A percentile compares a stretch with the other conserved stretches of the same genome.
These are phyloP conservation scores for Melanotaenia trifasciata DNA, from an alignment of 2,797 vertebrate species.

Conservation along the genomic window DNA sequence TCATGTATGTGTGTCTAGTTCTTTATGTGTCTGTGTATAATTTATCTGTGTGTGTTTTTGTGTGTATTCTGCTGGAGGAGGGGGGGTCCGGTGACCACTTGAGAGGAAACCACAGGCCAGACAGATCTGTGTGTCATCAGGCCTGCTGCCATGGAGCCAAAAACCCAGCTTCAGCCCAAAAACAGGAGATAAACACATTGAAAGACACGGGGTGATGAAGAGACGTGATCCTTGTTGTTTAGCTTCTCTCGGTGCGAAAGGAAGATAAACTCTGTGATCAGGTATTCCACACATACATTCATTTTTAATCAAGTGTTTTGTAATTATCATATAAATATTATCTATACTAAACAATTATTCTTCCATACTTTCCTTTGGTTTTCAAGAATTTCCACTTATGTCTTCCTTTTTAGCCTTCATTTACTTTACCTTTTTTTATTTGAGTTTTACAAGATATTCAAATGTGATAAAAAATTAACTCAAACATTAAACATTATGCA, in stretches of 20 bases:
- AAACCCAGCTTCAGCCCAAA: slow-evolving; percentile 43
- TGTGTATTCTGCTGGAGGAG: slow-evolving; percentile 13
- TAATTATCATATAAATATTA: neutral
- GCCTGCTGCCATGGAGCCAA: slow-evolving; percentile 51
- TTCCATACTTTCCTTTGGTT: neutral
- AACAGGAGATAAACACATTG: slow-evolving; percentile 49
- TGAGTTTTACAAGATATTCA: neutral
- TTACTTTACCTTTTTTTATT: neutral
- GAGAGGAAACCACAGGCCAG: slow-evolving; percentile 78
- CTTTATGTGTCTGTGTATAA: slow-evolving; percentile 3
- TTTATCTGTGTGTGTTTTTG: slow-evolving; percentile 13
- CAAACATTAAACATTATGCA: neutral
- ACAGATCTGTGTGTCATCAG: slow-evolving; percentile 77
- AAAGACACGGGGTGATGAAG: slow-evolving; percentile 17
- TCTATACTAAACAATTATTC: neutral
- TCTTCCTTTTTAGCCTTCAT: neutral
- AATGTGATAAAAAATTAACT: neutral
- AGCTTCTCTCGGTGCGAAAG: neutral
- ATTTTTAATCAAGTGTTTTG: neutral
- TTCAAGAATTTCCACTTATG: neutral
- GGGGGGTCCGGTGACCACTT: slow-evolving; percentile 71
- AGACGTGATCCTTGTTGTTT: slow-evolving; percentile 5
- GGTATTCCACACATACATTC: neutral
- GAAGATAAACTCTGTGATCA: neutral
- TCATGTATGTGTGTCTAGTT: slow-evolving; percentile 6